Percentiles rank a stretch among this genome's conserved stretches.
Evolutionary conservation across 2,113 vertebrate species (phyloP).

Genomic region (Serilophus lunatus): DNA sequence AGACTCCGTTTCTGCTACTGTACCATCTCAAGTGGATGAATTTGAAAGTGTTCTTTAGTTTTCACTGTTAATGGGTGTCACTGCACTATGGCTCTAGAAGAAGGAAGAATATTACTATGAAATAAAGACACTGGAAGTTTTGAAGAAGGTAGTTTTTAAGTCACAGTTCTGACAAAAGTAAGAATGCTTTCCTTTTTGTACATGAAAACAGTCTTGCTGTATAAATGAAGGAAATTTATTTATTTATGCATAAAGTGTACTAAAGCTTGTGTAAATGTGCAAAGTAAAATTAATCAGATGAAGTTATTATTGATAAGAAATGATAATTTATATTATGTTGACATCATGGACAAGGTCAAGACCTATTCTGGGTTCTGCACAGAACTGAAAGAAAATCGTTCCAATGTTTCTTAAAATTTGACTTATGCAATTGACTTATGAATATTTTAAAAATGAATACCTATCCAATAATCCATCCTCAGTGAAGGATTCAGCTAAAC

Average conservation of each 20-base stretch:
- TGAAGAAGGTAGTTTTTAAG: conserved; percentile 24
- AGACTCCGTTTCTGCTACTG: conserved; percentile 14
- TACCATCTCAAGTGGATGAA: conserved; percentile 49
- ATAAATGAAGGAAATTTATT: conserved; percentile 24
- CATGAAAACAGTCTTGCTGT: conserved; percentile 8
- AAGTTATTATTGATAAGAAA: conserved; percentile 42
- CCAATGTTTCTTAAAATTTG: conserved; percentile 20
- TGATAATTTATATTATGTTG: conserved; percentile 1
- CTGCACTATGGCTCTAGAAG: conserved; percentile 31
- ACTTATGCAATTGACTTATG: not conserved
- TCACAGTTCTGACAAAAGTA: conserved; percentile 34
- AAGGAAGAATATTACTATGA: conserved; percentile 24
- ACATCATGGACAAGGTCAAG: not conserved
- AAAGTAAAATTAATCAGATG: not conserved
- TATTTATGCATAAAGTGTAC: not conserved
- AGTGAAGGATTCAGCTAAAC: conserved; percentile 3
- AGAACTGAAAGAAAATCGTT: not conserved
- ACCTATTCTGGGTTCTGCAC: not conserved
- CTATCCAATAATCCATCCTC: conserved; percentile 38
- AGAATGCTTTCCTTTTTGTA: conserved; percentile 13
- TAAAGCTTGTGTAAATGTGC: conserved; percentile 4
- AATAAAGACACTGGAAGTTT: conserved; percentile 33
- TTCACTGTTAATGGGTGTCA: conserved; percentile 60
- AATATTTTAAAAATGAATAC: conserved; percentile 16
- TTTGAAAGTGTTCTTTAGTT: conserved; percentile 57